Percentiles rank a stretch among this genome's conserved stretches.
These are phyloP conservation scores for Synergus japonicus DNA, from an alignment of 2,888 invertebrate species.

Conservation along the genomic window DNA sequence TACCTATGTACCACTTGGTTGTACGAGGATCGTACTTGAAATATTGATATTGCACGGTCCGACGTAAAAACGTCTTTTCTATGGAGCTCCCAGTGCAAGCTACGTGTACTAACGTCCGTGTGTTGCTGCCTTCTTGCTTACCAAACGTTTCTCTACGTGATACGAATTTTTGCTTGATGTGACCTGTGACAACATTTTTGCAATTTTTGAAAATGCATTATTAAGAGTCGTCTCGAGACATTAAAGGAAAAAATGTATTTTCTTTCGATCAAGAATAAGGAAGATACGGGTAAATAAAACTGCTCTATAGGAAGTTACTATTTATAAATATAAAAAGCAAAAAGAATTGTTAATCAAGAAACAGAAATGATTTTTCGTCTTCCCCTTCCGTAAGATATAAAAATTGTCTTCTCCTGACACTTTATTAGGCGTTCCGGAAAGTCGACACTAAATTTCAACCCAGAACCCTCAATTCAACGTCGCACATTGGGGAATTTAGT, in stretches of 20 bases:
- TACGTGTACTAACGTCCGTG: slow-evolving; percentile 35
- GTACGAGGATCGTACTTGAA: slow-evolving; percentile 13
- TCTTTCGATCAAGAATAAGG: no score
- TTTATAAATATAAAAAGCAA: no score
- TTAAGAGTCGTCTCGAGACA: background rate
- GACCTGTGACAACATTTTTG: background rate
- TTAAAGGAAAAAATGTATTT: background rate
- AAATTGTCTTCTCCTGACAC: background rate
- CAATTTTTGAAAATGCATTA: background rate
- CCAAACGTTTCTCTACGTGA: slow-evolving; percentile 50
- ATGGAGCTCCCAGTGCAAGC: slow-evolving; percentile 16
- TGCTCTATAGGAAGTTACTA: no score
- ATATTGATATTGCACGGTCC: slow-evolving; percentile 5
- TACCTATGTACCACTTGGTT: background rate
- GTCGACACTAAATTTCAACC: background rate
- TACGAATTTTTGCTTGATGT: slow-evolving; percentile 44
- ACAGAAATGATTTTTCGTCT: background rate
- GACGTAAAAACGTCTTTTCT: background rate
- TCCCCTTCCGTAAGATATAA: background rate
- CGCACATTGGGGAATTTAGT: background rate
- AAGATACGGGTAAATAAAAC: no score
- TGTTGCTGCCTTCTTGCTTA: slow-evolving; percentile 46
- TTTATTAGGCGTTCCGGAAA: background rate
- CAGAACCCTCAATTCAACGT: background rate
- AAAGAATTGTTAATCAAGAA: background rate